Conservation (phyloP, 1,140 invertebrate genomes). For the Bombyx mori region DNA sequence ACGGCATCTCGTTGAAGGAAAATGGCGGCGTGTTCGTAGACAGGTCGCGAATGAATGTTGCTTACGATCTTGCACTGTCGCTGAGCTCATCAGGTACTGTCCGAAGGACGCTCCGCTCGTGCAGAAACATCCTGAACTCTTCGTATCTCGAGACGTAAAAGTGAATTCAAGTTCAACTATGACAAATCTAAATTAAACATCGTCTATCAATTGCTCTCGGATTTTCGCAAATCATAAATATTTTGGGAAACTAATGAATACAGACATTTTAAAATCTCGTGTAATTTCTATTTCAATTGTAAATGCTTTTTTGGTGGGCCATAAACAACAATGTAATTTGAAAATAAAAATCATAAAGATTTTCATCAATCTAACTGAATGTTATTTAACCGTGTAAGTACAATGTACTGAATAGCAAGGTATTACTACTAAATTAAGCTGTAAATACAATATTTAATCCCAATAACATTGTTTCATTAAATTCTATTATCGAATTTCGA, state of each 20-base stretch:
- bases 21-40: conserved; percentile 38
- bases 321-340: background rate
- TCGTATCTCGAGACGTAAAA: conserved; percentile 5
- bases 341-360: background rate
- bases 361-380: background rate
- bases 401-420: conserved; percentile 7
- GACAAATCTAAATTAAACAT: background rate
- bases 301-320: background rate
- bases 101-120: conserved; percentile 40
- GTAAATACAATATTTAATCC: conserved; percentile 6
- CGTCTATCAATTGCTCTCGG: background rate
- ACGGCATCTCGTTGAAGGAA: conserved; percentile 20
- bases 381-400: conserved; percentile 4
- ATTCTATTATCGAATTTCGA: background rate
- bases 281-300: background rate
- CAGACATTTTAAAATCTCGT: background rate
- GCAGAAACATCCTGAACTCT: conserved; percentile 43
- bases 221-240: background rate
- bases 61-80: conserved; percentile 41
- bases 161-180: background rate
- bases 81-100: conserved; percentile 50
- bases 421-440: conserved; percentile 8
- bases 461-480: conserved; percentile 3
- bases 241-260: background rate
- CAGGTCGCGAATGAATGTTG: conserved; percentile 52